Evolutionary conservation across 2,888 invertebrate species (phyloP), one percentile per base, ranked within the genome.

Genomic region (Coenonympha arcania): DNA sequence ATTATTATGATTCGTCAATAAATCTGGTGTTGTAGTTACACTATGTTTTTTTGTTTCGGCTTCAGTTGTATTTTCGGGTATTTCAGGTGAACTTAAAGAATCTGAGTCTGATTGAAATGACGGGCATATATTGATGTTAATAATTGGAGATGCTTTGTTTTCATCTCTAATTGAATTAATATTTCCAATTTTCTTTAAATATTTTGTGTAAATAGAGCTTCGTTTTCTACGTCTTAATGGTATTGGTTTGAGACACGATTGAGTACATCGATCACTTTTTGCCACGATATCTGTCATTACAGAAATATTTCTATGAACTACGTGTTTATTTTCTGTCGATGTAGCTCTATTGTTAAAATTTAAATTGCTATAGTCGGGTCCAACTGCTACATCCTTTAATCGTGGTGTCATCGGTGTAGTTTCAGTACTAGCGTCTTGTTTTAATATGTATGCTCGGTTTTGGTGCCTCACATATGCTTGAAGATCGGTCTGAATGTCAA

Each of bases 41-140:
- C 60, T 66, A 18, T 49, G 57, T 13, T 61, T 60, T 39, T 52
- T 50, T 15, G 34, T 46, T 13, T 50, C 47, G 31, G 16, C 31
- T 18, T 41, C 16, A 13, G 26, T 34, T 6, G 51, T 50, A 28
- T 56, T 62, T 28, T 83, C 83, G 48, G 78, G 65, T 62, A 82
- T 86, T 58, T 89, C 88, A 55, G 87, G 88, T 13, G 89, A 88
- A 60, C 71, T 77, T 61, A 82, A 73, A 13, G 79, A 68, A 58
- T 83, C 86, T 28, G 79, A 74, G 52, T 85, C 85, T 6, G 66
- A 68, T 18, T 79, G 65, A 66, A 86, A 89, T 41, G 85, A 76
- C 56, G 89, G 89, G 1, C 88, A 87, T 58, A 90, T 89, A 61
- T 89, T 90, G 48, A 90, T 90, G 57, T 88, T 89, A 34, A 90